phyloP scores from a whole-genome alignment of 2,888 invertebrate species.

The Phengaris alcon region DNA sequence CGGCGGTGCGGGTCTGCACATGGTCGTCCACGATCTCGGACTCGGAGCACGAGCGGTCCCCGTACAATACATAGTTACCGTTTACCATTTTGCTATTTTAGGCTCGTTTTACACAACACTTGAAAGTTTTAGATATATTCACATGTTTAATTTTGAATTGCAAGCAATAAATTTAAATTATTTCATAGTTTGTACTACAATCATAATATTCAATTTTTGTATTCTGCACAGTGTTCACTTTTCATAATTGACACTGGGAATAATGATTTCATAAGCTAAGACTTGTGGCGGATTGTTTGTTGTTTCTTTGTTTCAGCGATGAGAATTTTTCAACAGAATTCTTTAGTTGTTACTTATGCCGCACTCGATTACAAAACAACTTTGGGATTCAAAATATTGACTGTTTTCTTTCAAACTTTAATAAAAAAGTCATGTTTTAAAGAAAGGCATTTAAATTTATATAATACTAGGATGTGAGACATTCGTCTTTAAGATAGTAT shows the following conservation, averaged over 20 bases:
- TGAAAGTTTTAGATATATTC: not conserved
- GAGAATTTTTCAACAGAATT: slow-evolving; percentile 51
- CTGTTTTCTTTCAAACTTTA: not conserved
- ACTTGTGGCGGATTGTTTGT: slow-evolving; percentile 65
- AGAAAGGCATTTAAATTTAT: not conserved
- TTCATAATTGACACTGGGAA: slow-evolving; percentile 13
- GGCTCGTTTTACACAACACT: not conserved
- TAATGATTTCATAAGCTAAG: slow-evolving; percentile 50
- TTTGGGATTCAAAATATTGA: slow-evolving; percentile 17
- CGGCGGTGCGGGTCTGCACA: slow-evolving; percentile 60
- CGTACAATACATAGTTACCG: slow-evolving; percentile 71
- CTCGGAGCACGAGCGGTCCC: slow-evolving; percentile 67
- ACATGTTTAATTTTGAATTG: not conserved
- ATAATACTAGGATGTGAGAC: not conserved
- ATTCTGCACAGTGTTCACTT: not conserved
- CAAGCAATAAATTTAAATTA: not conserved
- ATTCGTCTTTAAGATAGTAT: not conserved
- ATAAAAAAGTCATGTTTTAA: too few relatives aligned
- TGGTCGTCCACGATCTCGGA: slow-evolving; percentile 70
- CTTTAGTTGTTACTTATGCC: slow-evolving; percentile 53
- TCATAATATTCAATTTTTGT: not conserved
- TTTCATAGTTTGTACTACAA: not conserved
- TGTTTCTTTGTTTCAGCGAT: slow-evolving; percentile 47
- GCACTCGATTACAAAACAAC: slow-evolving; percentile 34
- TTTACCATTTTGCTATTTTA: slow-evolving; percentile 65